phyloP scores from a whole-genome alignment of 1,140 invertebrate genomes.

The Pectinophora gossypiella region DNA sequence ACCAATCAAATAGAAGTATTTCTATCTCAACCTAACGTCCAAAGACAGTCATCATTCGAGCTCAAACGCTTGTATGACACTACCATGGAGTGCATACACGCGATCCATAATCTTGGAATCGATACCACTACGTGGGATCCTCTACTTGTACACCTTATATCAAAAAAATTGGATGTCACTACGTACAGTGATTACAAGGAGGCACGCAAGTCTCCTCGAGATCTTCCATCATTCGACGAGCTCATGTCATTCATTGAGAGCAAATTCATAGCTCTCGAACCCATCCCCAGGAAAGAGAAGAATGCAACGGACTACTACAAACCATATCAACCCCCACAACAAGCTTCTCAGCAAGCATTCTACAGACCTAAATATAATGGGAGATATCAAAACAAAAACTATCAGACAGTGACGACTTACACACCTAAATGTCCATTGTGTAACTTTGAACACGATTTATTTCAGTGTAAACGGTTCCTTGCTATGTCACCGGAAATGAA shows the following conservation, averaged over 20 bases:
- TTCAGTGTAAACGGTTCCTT: slow-evolving; percentile 8
- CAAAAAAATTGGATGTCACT: not conserved
- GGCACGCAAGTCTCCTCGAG: not conserved
- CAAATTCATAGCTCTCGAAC: not conserved
- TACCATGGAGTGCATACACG: not conserved
- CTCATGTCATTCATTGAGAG: not conserved
- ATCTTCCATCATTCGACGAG: not conserved
- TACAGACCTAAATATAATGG: no score
- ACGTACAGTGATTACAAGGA: not conserved
- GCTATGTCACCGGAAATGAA: not conserved
- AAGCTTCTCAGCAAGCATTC: not conserved
- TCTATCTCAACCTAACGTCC: not conserved
- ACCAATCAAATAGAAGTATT: not conserved
- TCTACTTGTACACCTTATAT: not conserved
- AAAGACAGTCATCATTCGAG: not conserved
- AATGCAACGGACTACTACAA: not conserved
- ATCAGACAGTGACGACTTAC: not conserved
- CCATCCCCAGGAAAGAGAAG: not conserved
- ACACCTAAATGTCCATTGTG: not conserved
- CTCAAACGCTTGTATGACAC: not conserved
- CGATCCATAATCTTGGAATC: not conserved
- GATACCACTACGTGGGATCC: not conserved
- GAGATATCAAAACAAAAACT: slow-evolving; percentile 1
- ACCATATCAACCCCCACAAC: not conserved
- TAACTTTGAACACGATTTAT: slow-evolving; percentile 10